These are phyloP conservation scores for Crossaster papposus DNA, from an alignment of 53 echinoderm and acorn worm species.

Conservation along the genomic window DNA sequence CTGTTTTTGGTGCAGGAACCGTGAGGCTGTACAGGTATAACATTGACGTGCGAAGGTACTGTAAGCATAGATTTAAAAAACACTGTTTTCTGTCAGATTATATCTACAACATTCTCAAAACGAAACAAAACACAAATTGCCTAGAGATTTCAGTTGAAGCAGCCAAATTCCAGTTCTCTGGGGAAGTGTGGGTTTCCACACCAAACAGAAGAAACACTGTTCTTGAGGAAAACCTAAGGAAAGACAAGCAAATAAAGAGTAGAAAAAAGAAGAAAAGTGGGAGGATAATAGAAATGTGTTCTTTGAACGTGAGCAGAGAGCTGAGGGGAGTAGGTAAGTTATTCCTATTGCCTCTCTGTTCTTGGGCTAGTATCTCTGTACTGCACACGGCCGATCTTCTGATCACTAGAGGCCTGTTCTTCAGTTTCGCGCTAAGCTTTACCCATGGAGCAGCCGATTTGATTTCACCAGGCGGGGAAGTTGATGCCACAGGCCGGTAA, in stretches of 20 bases:
- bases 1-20: not conserved
- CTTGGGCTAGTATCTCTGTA: not conserved
- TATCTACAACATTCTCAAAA: not conserved
- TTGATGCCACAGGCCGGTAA: not conserved
- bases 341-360: not conserved
- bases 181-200: constrained; percentile 9
- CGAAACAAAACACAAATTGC: not conserved
- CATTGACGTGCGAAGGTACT: constrained; percentile 25
- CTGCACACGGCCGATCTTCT: no score
- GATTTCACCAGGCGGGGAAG: not conserved
- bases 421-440: constrained; percentile 1
- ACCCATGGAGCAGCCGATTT: not conserved
- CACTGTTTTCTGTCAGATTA: not conserved
- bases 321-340: not conserved
- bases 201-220: constrained; percentile 35
- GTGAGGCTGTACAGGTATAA: constrained; percentile 6
- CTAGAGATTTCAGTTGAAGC: constrained; percentile 32
- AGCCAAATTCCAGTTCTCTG: not conserved
- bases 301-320: not conserved
- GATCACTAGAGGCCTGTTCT: not conserved
- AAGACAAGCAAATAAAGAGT: constrained; percentile 5
- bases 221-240: not conserved
- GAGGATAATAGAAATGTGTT: not conserved
- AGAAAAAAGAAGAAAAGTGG: not conserved
- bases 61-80: not conserved